Base-by-base conservation (phyloP, 2,888 invertebrate species). In the Hirtodrosophila trivittata region DNA sequence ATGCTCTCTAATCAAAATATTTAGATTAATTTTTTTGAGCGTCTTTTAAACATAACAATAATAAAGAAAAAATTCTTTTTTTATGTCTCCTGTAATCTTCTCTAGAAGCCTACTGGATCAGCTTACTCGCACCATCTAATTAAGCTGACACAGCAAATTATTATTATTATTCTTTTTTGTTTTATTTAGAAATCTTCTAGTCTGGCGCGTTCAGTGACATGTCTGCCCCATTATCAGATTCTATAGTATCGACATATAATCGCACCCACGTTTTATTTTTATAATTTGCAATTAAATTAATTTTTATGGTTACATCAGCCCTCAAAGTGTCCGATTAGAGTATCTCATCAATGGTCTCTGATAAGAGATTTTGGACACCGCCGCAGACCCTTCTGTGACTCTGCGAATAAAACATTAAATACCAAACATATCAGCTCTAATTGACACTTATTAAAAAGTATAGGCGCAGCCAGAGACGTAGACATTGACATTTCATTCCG, bases 401-500 rank as follows among this genome's bases (percentile, higher is more conserved):
- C 30, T 38, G 47, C 47, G 59, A 57, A 77, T 62, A 56, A 39
- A 55, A 51, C 45, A 74, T 66, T 32, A 51, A 66, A 59, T 43
- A 39, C 46, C 42, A 56, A 51, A 47, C 58, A 69, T 57, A 75
- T 75, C 66, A 83, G 54, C 45, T 41, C 46, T 65, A 75, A 75
- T 84, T 81, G 81, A 84, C 81, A 84, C 46, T 84, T 84, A 81
- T 81, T 81, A 81, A 77, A 68, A 66, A 33, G 38, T 35, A 52
- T 35, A 28, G 37, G 14, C 49, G 30, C 50, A 33, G 25, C 28
- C 8, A 41, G 45, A 37, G 43, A 41, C 12, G 41, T 4, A 41
- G 41, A 58, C 58, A 64, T 64, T 64, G 67, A 57, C 52, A 77
- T 43, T 52, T 37, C 30, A 38, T 43, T 43, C 45, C 66, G 71